These are phyloP conservation scores for Alouatta palliata DNA, from an alignment of 2,113 vertebrate species.

Conservation along the genomic window DNA sequence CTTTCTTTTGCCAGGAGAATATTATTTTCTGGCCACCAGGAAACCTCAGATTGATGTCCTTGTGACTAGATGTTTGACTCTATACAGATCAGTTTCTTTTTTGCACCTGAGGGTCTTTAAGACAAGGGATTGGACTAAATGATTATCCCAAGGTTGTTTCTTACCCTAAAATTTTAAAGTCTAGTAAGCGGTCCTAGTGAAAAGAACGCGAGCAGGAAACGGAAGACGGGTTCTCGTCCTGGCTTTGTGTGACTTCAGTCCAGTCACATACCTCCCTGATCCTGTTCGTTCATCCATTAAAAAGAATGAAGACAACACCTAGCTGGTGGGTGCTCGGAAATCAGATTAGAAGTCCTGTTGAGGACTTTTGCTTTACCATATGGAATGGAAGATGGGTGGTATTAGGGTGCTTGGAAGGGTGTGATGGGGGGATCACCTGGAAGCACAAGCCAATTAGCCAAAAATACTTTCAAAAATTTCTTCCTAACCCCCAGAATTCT, in stretches of 20 bases:
- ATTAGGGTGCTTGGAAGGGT: not conserved
- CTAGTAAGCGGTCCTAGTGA: not conserved
- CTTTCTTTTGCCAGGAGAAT: slow-evolving; percentile 37
- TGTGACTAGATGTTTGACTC: not conserved
- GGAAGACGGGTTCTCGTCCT: not conserved
- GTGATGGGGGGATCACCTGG: not conserved
- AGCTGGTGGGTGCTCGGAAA: not conserved
- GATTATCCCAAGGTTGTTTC: not conserved
- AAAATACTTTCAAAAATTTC: not conserved
- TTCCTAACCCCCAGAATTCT: not conserved
- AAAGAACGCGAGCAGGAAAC: not conserved
- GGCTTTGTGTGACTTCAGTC: not conserved
- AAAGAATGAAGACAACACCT: not conserved
- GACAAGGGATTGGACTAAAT: not conserved
- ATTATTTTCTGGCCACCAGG: not conserved
- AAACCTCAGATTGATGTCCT: not conserved
- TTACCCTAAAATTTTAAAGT: not conserved
- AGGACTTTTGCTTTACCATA: not conserved
- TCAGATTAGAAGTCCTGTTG: not conserved
- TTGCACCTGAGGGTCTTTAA: not conserved
- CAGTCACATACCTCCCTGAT: not conserved
- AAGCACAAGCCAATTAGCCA: not conserved
- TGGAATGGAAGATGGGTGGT: not conserved
- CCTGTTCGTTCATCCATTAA: not conserved
- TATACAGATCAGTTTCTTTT: not conserved